phyloP scores from a whole-genome alignment of 1,140 invertebrate species.

The Cotesia typhae region DNA sequence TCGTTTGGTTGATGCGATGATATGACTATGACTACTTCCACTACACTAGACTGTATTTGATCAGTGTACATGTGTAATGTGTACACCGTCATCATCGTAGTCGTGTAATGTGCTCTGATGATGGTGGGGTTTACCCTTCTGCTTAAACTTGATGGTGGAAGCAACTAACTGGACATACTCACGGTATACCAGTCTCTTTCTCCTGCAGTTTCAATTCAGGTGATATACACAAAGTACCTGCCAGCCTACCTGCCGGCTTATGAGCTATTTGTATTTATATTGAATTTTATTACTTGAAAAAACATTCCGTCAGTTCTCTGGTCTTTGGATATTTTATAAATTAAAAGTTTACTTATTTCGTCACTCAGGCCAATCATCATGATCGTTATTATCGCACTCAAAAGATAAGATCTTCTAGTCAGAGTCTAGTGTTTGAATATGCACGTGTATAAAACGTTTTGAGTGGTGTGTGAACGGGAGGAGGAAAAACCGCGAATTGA shows the following conservation, averaged over 20 bases:
- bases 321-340: too few species aligned
- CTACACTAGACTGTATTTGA: not conserved
- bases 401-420: not conserved
- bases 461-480: not conserved
- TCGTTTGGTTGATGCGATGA: too few species aligned
- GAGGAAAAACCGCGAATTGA: not conserved
- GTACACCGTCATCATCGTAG: not conserved
- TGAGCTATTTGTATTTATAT: too few species aligned
- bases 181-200: slow-evolving; percentile 58
- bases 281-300: too few species aligned
- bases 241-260: not conserved
- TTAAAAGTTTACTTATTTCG: not conserved
- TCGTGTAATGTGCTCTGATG: not conserved
- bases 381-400: not conserved
- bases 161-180: slow-evolving; percentile 63
- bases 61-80: not conserved
- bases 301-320: too few species aligned
- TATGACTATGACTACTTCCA: not conserved
- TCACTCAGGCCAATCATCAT: not conserved
- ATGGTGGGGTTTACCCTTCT: slow-evolving; percentile 53
- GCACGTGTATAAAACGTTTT: not conserved
- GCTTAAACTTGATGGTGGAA: slow-evolving; percentile 42
- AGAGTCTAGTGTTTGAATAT: not conserved
- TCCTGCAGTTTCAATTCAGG: slow-evolving; percentile 54
- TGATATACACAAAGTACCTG: slow-evolving; percentile 35